These are phyloP conservation scores for Malurus elegans DNA, from an alignment of 2,113 vertebrate genomes.

Conservation along the genomic window DNA sequence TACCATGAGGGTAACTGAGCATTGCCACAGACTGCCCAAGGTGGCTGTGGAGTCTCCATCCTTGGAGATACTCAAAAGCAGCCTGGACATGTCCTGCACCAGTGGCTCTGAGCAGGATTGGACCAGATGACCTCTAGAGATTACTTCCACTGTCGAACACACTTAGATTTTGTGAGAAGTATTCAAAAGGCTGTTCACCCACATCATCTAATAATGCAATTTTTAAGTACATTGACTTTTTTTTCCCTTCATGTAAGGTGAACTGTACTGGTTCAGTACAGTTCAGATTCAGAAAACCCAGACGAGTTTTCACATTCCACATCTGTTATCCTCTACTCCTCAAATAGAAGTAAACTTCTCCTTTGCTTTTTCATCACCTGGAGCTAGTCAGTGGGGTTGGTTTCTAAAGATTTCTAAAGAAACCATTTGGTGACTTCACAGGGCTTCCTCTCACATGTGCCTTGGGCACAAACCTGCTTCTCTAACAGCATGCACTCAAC, in stretches of 20 bases:
- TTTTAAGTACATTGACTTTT: background rate
- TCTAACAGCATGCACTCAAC: background rate
- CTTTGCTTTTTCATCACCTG: background rate
- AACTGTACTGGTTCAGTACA: background rate
- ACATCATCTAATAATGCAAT: background rate
- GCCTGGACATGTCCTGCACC: background rate
- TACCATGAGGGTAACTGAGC: background rate
- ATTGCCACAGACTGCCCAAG: background rate
- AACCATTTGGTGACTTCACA: background rate
- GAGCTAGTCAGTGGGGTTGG: background rate
- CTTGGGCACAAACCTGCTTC: background rate
- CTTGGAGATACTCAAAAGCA: background rate
- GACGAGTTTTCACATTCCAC: background rate
- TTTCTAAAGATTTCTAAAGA: background rate
- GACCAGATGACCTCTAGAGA: background rate
- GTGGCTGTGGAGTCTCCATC: background rate
- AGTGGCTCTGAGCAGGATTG: background rate
- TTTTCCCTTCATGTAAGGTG: background rate
- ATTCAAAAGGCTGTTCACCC: background rate
- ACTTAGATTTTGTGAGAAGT: background rate
- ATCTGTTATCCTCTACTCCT: background rate
- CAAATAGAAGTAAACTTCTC: background rate
- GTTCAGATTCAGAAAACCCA: background rate
- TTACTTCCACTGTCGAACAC: background rate
- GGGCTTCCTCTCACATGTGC: fast-evolving